Conservation (phyloP, 2,888 invertebrate genomes). For the Napeogenes inachia region DNA sequence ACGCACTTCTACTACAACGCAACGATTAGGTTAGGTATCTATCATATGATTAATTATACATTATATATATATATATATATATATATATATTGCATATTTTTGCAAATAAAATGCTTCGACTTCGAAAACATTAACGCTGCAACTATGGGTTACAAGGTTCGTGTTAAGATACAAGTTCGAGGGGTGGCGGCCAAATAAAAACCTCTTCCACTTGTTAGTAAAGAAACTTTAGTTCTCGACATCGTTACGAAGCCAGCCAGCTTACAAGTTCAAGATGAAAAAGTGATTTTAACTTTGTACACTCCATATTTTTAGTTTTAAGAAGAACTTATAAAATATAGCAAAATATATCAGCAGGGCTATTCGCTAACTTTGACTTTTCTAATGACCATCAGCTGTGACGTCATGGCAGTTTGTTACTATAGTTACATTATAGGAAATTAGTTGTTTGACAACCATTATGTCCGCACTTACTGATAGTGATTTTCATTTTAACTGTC, state of each 20-base stretch:
- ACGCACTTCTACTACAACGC: too few species aligned
- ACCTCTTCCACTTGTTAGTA: conserved; percentile 8
- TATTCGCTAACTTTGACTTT: too few species aligned
- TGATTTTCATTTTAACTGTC: too few species aligned
- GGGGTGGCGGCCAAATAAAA: not conserved
- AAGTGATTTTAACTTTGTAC: conserved; percentile 5
- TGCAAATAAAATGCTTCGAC: too few species aligned
- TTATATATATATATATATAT: not conserved
- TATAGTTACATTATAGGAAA: too few species aligned
- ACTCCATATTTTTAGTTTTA: not conserved
- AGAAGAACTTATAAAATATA: not conserved
- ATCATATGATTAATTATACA: not conserved
- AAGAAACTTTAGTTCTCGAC: conserved; percentile 9
- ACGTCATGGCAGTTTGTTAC: too few species aligned
- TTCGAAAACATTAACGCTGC: not conserved
- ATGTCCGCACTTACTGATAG: too few species aligned
- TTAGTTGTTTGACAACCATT: too few species aligned
- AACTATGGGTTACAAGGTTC: not conserved
- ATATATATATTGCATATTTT: too few species aligned
- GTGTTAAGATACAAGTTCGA: conserved; percentile 1
- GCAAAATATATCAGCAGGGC: not conserved
- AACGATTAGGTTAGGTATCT: not conserved
- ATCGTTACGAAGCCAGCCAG: conserved; percentile 9
- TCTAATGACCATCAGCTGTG: too few species aligned
- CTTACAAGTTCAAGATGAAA: conserved; percentile 4